Base-by-base conservation (phyloP, 2,888 invertebrate species). In the Aporophyla nigra region DNA sequence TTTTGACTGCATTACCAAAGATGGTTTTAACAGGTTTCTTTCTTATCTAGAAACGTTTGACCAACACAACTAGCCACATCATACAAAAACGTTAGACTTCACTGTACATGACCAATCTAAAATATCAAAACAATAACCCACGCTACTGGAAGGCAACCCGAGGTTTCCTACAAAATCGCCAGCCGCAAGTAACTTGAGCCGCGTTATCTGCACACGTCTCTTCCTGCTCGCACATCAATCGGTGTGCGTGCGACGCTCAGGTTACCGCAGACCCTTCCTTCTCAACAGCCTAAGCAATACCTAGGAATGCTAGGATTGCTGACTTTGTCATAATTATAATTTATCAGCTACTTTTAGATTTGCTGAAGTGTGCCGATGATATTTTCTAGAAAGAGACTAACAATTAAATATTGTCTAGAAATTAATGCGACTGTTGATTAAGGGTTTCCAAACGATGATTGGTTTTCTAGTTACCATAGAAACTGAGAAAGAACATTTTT, bases 221-320 rank as follows among this genome's bases (percentile, higher is more conserved):
- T 86, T 86, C 87, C 84, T 85, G 62, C 79, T 87, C 56, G 69
- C 82, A 76, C 78, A 74, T 84, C 87, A 78, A 78, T 82, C 80
- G 73, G 56, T 73, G 82, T 77, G 82, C 83, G 67, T 85, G 82
- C 71, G 82, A 70, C 81, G 66, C 76, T 87, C 86, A 51, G 16
- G 78, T 87, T 86, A 87, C 86, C 56, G 77, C 71, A 82, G 85
- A 85, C 78, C 53, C 70, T 87, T 84, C 80, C 83, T 82, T 61
- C 54, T 83, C 51, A 74, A 58, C 43, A 74, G 27, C 21, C 49
- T 70, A 12, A 33, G 46, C 40, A n/a, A n/a, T n/a, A n/a, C n/a
- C n/a, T 53, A 65, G 53, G 49, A 69, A 66, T 80, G 51, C 40
- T 56, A 71, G 59, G 63, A 66, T 71, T 76, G 54, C 27, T 49